A percentile compares a stretch with the other conserved stretches of the same genome.
These are phyloP conservation scores for Tympanuchus pallidicinctus DNA, from an alignment of 2,113 vertebrate genomes.

Conservation along the genomic window DNA sequence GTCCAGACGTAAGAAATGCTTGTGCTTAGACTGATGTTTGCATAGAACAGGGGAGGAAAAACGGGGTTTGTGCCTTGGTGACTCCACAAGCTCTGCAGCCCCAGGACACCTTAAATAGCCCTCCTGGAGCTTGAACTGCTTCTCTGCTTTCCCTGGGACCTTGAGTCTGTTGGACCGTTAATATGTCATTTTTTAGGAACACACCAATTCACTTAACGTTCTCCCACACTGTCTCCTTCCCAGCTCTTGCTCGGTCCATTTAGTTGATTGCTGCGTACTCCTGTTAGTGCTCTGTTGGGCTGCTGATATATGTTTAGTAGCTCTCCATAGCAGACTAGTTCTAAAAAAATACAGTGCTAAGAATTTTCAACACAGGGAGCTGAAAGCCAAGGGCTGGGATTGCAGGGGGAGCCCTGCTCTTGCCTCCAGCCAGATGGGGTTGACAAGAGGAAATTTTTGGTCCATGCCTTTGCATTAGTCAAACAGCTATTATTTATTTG, in stretches of 20 bases:
- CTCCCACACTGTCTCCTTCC: background rate
- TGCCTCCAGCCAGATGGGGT: background rate
- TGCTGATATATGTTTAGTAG: constrained; percentile 58
- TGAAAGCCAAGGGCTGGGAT: background rate
- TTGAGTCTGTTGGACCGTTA: constrained; percentile 25
- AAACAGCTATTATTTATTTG: background rate
- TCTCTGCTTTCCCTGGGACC: constrained; percentile 4
- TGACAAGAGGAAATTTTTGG: background rate
- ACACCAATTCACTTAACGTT: constrained; percentile 26
- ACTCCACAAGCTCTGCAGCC: background rate
- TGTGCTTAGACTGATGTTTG: rapidly evolving
- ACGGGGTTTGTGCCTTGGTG: background rate
- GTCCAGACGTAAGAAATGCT: background rate
- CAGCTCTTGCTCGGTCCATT: background rate
- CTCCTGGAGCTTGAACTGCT: background rate
- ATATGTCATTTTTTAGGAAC: constrained; percentile 43
- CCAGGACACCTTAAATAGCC: background rate
- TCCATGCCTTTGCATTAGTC: background rate
- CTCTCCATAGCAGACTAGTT: constrained; percentile 29
- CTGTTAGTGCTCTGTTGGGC: constrained; percentile 43
- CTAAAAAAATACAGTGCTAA: background rate
- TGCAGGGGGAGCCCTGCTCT: background rate
- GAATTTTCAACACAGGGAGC: background rate
- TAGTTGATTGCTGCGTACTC: constrained; percentile 24
- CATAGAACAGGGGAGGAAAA: background rate